Base-by-base conservation (phyloP, 1,140 invertebrate genomes). In the Diploscapter pachys region DNA sequence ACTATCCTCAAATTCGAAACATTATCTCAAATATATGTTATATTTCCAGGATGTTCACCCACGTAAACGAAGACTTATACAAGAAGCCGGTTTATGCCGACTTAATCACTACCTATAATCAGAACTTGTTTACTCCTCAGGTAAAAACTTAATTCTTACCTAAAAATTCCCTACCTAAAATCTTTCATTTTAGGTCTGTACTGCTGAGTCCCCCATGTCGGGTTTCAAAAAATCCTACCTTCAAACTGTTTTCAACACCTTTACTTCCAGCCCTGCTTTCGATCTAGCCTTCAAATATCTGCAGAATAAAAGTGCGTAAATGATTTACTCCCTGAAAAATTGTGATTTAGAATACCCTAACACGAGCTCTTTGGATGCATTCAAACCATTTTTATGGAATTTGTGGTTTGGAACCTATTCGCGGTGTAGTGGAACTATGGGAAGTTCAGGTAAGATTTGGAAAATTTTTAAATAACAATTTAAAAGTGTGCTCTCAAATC, bases 401-500 rank as follows among this genome's bases (percentile, higher is more conserved):
- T 66, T 80, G 3, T 82, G 81, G 81, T 83, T 78, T 61, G 81
- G 81, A 72, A 83, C 80, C 55, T 82, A 82, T 66, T 72, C 80
- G 8, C 75, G 81, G 57, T 82, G 81, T 69, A 56, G 77, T 49
- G 71, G 71, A 9, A 55, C 81, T 11, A 52, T 81, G 55, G 81
- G 81, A 49, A 79, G 74, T 57, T 80, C 79, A n/a, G 78, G 78
- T 78, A 79, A 63, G 54, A 1, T 31, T 72, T 63, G n/a, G n/a
- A 31, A 5, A 49, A 50, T 6, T 49, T 53, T 5, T 5, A 2
- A 54, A 31, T 63, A 63, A 8, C n/a, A 54, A 72, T 9, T 59
- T 31, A 0, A 31, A 31, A 31, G 1, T 31, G 31, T 31, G 31
- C 1, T 31, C 31, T 31, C 31, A 31, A 31, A 31, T 31, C 31